Evolutionary conservation across 1,140 invertebrate genomes (phyloP), one percentile per base, ranked within the genome.

Genomic region (Asbolus verrucosus): DNA sequence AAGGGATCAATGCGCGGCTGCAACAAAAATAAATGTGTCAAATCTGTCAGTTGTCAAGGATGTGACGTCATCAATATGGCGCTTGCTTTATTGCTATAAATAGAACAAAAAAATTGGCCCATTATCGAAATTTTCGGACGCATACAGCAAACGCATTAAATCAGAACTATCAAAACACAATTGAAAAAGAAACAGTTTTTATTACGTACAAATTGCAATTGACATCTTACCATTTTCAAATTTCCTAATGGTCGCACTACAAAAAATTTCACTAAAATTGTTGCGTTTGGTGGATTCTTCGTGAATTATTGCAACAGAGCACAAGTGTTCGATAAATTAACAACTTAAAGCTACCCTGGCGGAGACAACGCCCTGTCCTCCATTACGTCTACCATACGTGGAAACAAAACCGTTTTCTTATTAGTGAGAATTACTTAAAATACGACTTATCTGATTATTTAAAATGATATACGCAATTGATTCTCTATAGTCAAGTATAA

Each of bases 1-100:
- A 91, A 83, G 62, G 95, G 95, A 84, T 96, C 94, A 80, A 98
- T 95, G 11, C 94, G 90, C 54, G 94, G 93, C 95, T 96, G 85
- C 71, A 90, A 90, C 78, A 81, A 81, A 54, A 54, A 54, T 11
- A 54, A 9, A 9, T 19, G 6, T 50, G 8, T 50, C 1, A 50
- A 41, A 13, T n/a, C 6, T 15, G 0, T 27, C n/a, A 54, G 27
- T n/a, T 13, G 46, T 54, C 19, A 54, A 54, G 11, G 8, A 8
- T 27, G 3, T 65, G 62, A 65, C 62, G 39, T 46, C 62, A 65
- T 46, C 3, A 65, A 65, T 13, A 65, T 65, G 62, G 62, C 62
- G 33, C 13, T 36, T 11, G 11, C 62, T 13, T 18, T 2, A 13
- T 54, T 4, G 46, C 6, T 21, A 46, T 27, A 19, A 43, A 43